Conservation (phyloP, 2,888 invertebrate genomes). For the Eristalinus aeneus region DNA sequence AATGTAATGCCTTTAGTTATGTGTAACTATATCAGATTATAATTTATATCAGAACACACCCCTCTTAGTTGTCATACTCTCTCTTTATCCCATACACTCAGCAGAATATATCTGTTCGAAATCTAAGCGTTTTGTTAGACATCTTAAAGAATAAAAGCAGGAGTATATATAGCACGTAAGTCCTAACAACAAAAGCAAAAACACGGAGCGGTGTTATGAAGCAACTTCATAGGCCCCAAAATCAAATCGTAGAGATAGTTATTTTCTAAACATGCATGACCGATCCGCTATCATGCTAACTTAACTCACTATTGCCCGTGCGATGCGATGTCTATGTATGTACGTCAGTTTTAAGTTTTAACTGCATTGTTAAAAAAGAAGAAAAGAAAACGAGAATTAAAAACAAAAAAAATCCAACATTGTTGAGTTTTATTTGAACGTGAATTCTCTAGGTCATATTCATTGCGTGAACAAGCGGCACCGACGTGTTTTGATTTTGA, state of each 20-base stretch:
- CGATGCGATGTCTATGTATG: background rate
- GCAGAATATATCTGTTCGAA: background rate
- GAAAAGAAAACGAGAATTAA: background rate
- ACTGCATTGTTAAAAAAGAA: conserved; percentile 1
- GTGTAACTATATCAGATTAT: background rate
- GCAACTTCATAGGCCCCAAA: conserved; percentile 37
- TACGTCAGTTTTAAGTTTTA: conserved; percentile 26
- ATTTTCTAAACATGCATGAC: background rate
- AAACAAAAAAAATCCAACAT: conserved; percentile 5
- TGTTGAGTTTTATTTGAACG: conserved; percentile 12
- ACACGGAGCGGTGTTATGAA: conserved; percentile 24
- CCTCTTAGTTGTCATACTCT: background rate
- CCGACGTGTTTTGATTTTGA: background rate
- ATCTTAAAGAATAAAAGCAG: background rate
- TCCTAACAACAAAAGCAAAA: background rate
- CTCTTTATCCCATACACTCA: background rate
- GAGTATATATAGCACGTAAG: conserved; percentile 5
- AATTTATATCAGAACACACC: conserved; percentile 2
- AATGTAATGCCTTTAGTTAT: background rate
- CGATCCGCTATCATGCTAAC: background rate
- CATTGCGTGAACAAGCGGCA: background rate
- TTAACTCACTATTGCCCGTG: conserved; percentile 11
- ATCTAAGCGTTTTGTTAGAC: conserved; percentile 2
- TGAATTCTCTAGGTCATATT: background rate
- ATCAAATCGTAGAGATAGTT: conserved; percentile 28